phyloP scores from a whole-genome alignment of 2,888 invertebrate species.

The Luperina nickerlii region DNA sequence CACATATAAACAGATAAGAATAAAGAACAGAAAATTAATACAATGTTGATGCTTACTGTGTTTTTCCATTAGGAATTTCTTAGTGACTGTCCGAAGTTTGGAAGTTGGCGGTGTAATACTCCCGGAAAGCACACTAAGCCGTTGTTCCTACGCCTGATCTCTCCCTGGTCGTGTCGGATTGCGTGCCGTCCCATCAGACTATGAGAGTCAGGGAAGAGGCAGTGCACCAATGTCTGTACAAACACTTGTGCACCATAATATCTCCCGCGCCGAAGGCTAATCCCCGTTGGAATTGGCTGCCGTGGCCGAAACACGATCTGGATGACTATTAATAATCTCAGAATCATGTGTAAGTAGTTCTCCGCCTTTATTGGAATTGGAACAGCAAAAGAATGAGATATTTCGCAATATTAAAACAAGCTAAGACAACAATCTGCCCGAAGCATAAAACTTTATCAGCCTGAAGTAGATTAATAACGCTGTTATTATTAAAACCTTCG shows the following conservation, averaged over 20 bases:
- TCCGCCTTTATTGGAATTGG: background rate
- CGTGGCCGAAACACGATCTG: background rate
- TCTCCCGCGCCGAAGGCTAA: background rate
- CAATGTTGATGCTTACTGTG: no score
- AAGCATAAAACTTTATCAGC: slow-evolving; percentile 43
- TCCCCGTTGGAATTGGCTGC: background rate
- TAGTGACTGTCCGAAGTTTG: background rate
- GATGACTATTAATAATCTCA: background rate
- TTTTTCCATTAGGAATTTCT: background rate
- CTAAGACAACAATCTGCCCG: slow-evolving; percentile 21
- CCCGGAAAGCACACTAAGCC: background rate
- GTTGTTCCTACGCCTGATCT: background rate
- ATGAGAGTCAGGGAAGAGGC: background rate
- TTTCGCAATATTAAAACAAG: slow-evolving; percentile 28
- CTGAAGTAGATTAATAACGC: slow-evolving; percentile 43
- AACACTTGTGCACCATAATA: background rate
- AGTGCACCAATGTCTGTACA: background rate
- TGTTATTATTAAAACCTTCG: slow-evolving; percentile 35
- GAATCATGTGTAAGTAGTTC: background rate
- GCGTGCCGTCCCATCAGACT: background rate
- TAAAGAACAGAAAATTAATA: no score
- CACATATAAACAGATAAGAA: no score
- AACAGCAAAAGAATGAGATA: slow-evolving; percentile 10
- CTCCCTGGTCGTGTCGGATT: background rate
- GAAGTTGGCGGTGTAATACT: background rate